Evolutionary conservation across 2,797 vertebrate genomes (phyloP), one percentile per base, ranked within the genome.

Genomic region (Melanotaenia parkinsoni): DNA sequence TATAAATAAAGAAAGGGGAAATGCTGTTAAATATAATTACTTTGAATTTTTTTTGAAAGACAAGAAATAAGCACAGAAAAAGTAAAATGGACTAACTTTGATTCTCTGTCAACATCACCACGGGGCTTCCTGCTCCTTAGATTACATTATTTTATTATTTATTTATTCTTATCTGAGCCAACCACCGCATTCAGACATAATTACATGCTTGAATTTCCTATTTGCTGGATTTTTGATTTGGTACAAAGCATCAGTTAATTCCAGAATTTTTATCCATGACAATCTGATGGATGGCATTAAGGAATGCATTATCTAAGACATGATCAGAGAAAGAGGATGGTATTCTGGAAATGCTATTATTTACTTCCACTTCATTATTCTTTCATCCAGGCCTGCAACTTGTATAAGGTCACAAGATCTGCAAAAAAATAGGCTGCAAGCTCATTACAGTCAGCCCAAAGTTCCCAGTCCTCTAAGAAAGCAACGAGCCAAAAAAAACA

Each of bases 161-260:
- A 18, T 63, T 77, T 37, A 22, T 82, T 83, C 84, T 80, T 65
- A 86, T 86, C 81, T 85, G 76, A 88, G 88, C 68, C 83, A 71
- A 89, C 84, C 77, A 77, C 83, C 84, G 80, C 81, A 81, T 89
- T 91, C 89, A 87, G 69, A 86, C 80, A 77, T 93, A 93, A 94
- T 94, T 93, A 91, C 91, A 93, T 93, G 93, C 90, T 92, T 89
- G 79, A 89, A 84, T 89, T 88, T 93, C 88, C 90, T 91, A 91
- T 94, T 93, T 92, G 77, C 86, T 87, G 67, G 56, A 79, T 91
- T 92, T 50, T 93, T 93, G 88, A 93, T 93, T 93, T 89, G 85
- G 84, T 90, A 86, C 33, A 84, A 90, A 91, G 88, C 90, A 80
- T 87, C 88, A 91, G 77, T 86, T 88, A 89, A 90, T 83, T 78